Conservation (phyloP, 2,113 vertebrate species). For the Menidia beryllina region DNA sequence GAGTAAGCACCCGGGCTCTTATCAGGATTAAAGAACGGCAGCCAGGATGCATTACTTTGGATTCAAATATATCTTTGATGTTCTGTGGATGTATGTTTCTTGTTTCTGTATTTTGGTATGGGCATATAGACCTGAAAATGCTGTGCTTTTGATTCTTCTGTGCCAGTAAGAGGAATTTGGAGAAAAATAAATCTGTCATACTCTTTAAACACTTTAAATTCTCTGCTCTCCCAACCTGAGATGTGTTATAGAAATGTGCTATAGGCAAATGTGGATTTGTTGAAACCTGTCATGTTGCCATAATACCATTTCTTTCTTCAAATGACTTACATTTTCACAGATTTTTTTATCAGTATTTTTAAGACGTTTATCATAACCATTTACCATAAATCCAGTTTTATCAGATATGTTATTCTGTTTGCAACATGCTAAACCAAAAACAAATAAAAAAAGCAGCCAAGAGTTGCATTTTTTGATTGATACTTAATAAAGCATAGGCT, state of each 20-base stretch:
- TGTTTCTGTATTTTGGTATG: conserved; percentile 8
- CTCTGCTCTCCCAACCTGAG: not conserved
- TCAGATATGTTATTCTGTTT: not conserved
- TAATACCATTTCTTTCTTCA: conserved; percentile 1
- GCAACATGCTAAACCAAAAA: conserved; percentile 13
- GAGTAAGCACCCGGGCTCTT: conserved; percentile 52
- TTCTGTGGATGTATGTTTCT: conserved; percentile 27
- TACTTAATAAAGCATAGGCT: conserved; percentile 6
- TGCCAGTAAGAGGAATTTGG: not conserved
- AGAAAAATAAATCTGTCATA: not conserved
- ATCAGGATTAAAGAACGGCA: conserved; percentile 61
- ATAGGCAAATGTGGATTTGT: not conserved
- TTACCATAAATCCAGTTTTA: too few relatives aligned
- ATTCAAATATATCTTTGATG: conserved; percentile 68
- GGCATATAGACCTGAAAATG: not conserved
- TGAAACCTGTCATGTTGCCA: not conserved
- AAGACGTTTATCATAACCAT: conserved; percentile 11
- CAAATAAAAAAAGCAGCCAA: not conserved
- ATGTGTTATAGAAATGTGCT: too few relatives aligned
- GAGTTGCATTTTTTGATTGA: not conserved
- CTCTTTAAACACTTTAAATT: too few relatives aligned
- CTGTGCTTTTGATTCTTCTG: conserved; percentile 9
- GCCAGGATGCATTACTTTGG: conserved; percentile 28
- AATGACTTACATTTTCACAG: not conserved
- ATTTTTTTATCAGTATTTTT: conserved; percentile 11